Evolutionary conservation across 2,888 invertebrate species (phyloP).

Genomic region (Yponomeuta cagnagella): DNA sequence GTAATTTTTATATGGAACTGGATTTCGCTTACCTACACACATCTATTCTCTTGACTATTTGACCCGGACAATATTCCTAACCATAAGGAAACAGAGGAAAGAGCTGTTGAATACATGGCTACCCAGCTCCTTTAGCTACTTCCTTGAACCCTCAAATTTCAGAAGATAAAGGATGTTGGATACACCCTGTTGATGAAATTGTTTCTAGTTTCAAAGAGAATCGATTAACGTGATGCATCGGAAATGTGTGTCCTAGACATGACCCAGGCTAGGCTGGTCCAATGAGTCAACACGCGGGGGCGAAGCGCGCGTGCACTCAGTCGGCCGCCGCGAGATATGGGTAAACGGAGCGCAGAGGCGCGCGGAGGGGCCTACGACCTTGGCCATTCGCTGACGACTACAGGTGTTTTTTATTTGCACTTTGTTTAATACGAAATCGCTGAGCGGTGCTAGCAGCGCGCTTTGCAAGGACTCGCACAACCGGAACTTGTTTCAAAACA

Average conservation of each 20-base stretch:
- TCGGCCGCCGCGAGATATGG: conserved; percentile 68
- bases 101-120: no score
- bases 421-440: conserved; percentile 47
- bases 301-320: conserved; percentile 52
- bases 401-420: conserved; percentile 72
- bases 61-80: no score
- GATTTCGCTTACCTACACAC: no score
- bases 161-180: background rate
- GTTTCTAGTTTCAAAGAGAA: background rate
- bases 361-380: conserved; percentile 56
- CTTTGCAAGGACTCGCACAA: conserved; percentile 18
- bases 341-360: conserved; percentile 64
- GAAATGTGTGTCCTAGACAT: conserved; percentile 48
- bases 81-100: no score
- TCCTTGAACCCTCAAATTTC: background rate
- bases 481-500: conserved; percentile 53
- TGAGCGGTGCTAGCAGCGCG: conserved; percentile 40
- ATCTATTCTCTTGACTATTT: no score
- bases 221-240: conserved; percentile 25
- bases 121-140: no score
- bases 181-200: background rate
- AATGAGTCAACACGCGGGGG: conserved; percentile 61
- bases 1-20: background rate
- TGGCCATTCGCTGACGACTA: conserved; percentile 69
- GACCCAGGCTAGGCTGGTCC: conserved; percentile 32